These are phyloP conservation scores for Orbicella faveolata DNA, from an alignment of 64 coral and sea anemone genomes.

Conservation along the genomic window DNA sequence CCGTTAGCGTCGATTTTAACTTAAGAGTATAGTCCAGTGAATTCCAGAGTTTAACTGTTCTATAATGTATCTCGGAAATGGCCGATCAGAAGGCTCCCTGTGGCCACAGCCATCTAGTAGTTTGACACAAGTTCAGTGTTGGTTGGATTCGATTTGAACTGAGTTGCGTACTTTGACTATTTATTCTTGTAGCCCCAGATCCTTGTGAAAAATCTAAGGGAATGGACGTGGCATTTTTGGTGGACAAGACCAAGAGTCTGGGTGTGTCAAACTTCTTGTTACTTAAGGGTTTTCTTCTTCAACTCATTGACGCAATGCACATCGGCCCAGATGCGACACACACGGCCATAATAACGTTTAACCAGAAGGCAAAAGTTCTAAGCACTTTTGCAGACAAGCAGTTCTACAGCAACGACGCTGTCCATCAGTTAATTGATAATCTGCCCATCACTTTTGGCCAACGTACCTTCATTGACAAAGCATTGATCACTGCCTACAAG, in stretches of 20 bases:
- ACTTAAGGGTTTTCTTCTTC: neutral
- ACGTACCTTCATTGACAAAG: slow-evolving; percentile 34
- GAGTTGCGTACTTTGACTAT: neutral
- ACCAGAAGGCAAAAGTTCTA: neutral
- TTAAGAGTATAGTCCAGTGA: too few species aligned
- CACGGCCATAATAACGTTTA: neutral
- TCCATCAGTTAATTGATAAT: neutral
- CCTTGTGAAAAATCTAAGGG: neutral
- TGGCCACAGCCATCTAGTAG: too few species aligned
- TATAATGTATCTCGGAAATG: too few species aligned
- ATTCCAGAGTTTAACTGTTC: too few species aligned
- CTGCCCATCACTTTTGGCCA: neutral
- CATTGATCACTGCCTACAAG: neutral
- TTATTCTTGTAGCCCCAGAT: neutral
- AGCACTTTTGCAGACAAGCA: neutral
- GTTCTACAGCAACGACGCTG: neutral
- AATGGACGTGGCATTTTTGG: neutral
- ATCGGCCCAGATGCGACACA: neutral
- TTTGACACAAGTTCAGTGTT: too few species aligned
- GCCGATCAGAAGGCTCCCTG: too few species aligned
- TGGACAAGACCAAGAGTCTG: slow-evolving; percentile 1
- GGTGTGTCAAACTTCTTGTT: neutral
- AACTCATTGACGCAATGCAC: neutral
- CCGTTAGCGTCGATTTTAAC: too few species aligned
- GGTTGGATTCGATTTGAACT: too few species aligned